Evolutionary conservation across 2,113 vertebrate genomes (phyloP).

Genomic region (Felis catus): DNA sequence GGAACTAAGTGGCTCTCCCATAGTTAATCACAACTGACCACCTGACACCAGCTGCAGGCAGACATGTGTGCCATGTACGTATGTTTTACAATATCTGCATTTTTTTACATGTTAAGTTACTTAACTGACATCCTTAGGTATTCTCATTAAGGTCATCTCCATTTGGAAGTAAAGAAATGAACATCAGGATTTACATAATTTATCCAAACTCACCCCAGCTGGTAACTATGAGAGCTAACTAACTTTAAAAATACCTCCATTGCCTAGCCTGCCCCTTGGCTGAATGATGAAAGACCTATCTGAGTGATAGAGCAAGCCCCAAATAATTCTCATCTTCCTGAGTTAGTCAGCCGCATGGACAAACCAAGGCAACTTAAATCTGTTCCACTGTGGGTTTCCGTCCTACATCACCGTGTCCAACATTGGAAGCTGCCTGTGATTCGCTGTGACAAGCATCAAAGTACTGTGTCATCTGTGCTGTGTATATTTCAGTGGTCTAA

Average conservation of each 20-base stretch:
- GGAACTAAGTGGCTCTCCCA: not conserved
- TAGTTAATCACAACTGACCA: not conserved
- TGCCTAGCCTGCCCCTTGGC: not conserved
- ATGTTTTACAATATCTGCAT: not conserved
- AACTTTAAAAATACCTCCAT: not conserved
- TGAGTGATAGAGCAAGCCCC: not conserved
- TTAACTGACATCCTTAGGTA: not conserved
- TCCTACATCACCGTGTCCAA: not conserved
- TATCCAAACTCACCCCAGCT: not conserved
- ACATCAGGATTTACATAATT: not conserved
- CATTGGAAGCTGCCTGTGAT: not conserved
- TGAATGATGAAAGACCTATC: conserved; percentile 3
- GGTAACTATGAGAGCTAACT: not conserved
- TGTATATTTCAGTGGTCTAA: not conserved
- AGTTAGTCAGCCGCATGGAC: not conserved
- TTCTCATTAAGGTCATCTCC: not conserved
- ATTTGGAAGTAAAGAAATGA: not conserved
- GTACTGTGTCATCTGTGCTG: not conserved
- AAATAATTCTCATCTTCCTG: not conserved
- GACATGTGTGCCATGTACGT: not conserved
- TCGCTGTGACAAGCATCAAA: not conserved
- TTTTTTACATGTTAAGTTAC: not conserved
- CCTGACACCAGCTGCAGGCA: not conserved
- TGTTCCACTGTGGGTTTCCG: not conserved
- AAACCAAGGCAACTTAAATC: conserved; percentile 30